Base-by-base conservation (phyloP, 2,888 invertebrate species). In the Crocallis elinguaria region DNA sequence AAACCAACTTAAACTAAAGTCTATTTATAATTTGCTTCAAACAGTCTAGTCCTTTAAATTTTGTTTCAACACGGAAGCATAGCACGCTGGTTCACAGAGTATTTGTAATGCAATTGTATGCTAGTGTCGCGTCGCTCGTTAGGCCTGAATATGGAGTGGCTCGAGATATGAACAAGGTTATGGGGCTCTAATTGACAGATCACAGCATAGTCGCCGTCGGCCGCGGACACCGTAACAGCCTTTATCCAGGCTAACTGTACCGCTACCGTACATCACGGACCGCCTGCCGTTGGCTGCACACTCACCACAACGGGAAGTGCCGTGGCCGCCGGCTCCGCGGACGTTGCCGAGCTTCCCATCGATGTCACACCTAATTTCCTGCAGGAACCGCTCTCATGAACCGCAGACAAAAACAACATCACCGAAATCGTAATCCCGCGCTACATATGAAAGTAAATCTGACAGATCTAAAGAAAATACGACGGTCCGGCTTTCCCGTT, bases 101-200 rank as follows among this genome's bases (percentile, higher is more conserved):
- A 60, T 53, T 51, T 44, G 55, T 51, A 35, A 52, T 55, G 43
- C 53, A 48, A 56, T 54, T 44, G 49, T 52, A 46, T 49, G 41
- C 46, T 52, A 53, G 75, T 76, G 75, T 76, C 71, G 71, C 69
- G 33, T 33, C 33, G 38, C 38, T 78, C 67, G 72, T 72, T 77
- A 75, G 64, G 71, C 53, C 73, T 64, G 62, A 65, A 56, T 62
- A 73, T 66, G 61, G 69, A 71, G 67, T 67, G 68, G 69, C 64
- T 69, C 69, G 56, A 73, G 76, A 80, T 82, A 81, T 77, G 79
- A 84, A 84, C 82, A 80, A 78, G 79, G 81, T 79, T 82, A 80
- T 79, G 78, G 77, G 78, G 73, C 75, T 79, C 75, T 84, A 86
- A 86, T 87, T 86, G 85, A 84, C 85, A 86, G 82, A 85, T 82